Evolutionary conservation across 2,797 vertebrate genomes (phyloP), one percentile per base, ranked within the genome.

Genomic region (Pipistrellus pipistrellus): DNA sequence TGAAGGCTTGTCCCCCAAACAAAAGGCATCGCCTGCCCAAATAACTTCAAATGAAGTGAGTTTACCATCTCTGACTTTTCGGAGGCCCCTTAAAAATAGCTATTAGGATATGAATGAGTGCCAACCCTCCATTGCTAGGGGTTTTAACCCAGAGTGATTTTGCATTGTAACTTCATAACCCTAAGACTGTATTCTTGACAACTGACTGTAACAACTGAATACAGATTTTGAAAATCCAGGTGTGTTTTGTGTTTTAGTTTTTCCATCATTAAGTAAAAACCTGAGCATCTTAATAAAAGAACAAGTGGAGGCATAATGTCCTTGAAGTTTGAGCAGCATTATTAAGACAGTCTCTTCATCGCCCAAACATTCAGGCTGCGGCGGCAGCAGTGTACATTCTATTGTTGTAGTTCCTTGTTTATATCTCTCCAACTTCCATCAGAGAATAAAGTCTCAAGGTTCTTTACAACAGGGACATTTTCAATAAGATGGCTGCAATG

Each of bases 321-420:
- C 64, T 71, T 64, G 38, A 12, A n/a, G 23, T 25, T 55, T 27
- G 30, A 66, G 12, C 5, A 18, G 18, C 55, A 8, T 21, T 17
- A 12, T 32, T 38, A 30, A 46, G n/a, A 68, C 15, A 6, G 0
- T 66, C 32, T 64, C 15, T 51, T 23, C 30, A 4, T 23, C 0
- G 0, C 6, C 8, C 55, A 20, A 0, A 4, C 5, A 14, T 20
- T 15, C 53, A 38, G 17, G 6, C 51, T 30, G 3, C 4, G 23
- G 69, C 1, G 0, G 15, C 6, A 18, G 27, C 15, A 2, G 0
- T 17, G 20, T 3, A 0, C 1, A 0, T 3, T 38, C 35, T 20
- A 0, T 9, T 5, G 2, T 8, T 15, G 21, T 8, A 0, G 2
- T 1, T 38, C 17, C 30, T 51, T 15, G 3, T 32, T 59, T 4